These are phyloP conservation scores for Alethe diademata DNA, from an alignment of 2,113 vertebrate species.

Conservation along the genomic window DNA sequence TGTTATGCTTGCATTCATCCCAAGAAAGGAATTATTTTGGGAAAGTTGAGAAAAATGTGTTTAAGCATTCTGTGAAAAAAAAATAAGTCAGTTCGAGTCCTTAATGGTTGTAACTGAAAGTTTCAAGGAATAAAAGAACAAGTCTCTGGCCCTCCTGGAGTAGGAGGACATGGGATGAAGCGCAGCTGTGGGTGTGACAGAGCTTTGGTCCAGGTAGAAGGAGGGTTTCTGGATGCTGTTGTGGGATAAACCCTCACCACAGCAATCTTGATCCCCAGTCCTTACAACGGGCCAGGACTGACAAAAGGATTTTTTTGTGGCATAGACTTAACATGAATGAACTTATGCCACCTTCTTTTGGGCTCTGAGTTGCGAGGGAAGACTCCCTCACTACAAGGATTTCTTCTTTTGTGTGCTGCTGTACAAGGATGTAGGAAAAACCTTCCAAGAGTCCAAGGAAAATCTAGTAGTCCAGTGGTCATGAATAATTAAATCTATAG, in stretches of 20 bases:
- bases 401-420: neutral
- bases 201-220: neutral
- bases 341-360: neutral
- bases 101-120: neutral
- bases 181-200: accelerated
- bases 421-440: neutral
- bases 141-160: neutral
- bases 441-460: neutral
- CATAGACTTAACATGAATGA: neutral
- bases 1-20: constrained; percentile 34
- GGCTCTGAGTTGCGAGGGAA: neutral
- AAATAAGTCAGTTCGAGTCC: neutral
- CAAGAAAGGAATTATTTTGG: constrained; percentile 18
- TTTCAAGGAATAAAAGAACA: neutral
- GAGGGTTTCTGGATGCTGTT: neutral
- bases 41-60: neutral
- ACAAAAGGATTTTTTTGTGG: neutral
- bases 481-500: neutral
- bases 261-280: neutral
- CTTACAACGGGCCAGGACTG: neutral
- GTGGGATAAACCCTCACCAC: neutral
- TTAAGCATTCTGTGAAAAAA: neutral
- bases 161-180: accelerated
- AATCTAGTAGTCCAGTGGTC: neutral
- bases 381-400: neutral